Base-by-base conservation (phyloP, 2,113 vertebrate species). In the Tragelaphus imberbis region DNA sequence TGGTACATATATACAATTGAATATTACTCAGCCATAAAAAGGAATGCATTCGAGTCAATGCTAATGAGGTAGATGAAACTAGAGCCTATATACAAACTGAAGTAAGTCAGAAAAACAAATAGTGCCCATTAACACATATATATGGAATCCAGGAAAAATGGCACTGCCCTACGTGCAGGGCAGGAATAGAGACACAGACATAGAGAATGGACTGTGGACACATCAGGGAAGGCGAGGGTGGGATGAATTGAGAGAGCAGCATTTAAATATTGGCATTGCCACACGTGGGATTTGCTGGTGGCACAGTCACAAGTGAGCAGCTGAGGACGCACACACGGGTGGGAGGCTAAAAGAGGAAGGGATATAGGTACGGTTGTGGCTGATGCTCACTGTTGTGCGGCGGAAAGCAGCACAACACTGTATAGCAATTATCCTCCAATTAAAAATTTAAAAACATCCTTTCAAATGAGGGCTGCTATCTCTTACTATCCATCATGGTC, bases 321-420 rank as follows among this genome's bases (percentile, higher is more conserved):
- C 36, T 44, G 71, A 77, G 36, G 3, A 25, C 3, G 13, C 36
- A 75, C 36, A 44, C 36, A 44, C 5, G 11, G 71, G 10, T 2
- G 71, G 36, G 71, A 44, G 5, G 71, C 71, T 27, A 2, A 44
- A 14, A 6, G 36, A 14, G 36, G 36, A 77, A 23, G 71, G 71
- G 36, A 7, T 44, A 13, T 27, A 77, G 7, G 71, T 13, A 27
- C 7, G 36, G 21, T 3, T 14, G 23, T 77, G 36, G 71, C 36
- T 3, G 71, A 77, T 44, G 25, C 3, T 0, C 12, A 1, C 3
- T 75, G 23, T 77, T 7, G 21, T 3, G 8, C 1, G 1, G 40
- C 71, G 44, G 36, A 77, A 77, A 25, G 36, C 36, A 75, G 7
- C 36, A 25, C 21, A 40, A 40, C 11, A 44, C 3, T 44, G 71